A percentile compares a stretch with the other conserved stretches of the same genome.
Evolutionary conservation across 2,888 invertebrate genomes (phyloP).

Genomic region (Idaea straminata): DNA sequence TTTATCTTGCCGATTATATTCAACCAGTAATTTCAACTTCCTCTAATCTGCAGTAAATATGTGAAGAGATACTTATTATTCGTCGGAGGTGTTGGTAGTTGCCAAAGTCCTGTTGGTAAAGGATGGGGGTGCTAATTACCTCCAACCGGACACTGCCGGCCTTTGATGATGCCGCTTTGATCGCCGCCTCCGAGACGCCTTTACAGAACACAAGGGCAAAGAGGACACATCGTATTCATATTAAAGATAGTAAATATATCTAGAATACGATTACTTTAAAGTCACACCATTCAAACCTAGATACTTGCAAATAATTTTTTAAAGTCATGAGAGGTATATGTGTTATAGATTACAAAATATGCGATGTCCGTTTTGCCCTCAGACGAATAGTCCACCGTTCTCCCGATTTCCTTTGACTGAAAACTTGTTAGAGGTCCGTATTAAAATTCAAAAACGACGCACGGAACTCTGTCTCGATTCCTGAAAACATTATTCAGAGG

Average conservation of each 20-base stretch:
- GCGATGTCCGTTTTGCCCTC: slow-evolving; percentile 42
- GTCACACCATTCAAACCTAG: background rate
- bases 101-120: background rate
- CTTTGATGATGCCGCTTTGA: slow-evolving; percentile 71
- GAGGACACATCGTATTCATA: slow-evolving; percentile 26
- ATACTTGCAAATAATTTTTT: background rate
- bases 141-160: slow-evolving; percentile 55
- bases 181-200: slow-evolving; percentile 42
- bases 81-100: background rate
- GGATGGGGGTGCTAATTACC: slow-evolving; percentile 61
- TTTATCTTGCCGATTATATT: background rate
- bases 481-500: slow-evolving; percentile 78
- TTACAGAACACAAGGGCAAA: slow-evolving; percentile 24
- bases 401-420: slow-evolving; percentile 76
- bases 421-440: slow-evolving; percentile 77
- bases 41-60: background rate
- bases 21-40: background rate
- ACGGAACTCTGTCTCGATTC: slow-evolving; percentile 71
- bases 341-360: background rate
- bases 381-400: slow-evolving; percentile 35
- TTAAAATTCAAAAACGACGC: slow-evolving; percentile 80
- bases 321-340: background rate
- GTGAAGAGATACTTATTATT: background rate
- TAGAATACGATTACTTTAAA: background rate
- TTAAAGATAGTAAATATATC: background rate